Percentiles rank a stretch among this genome's conserved stretches.
These are phyloP conservation scores for Bibio marci DNA, from an alignment of 2,888 invertebrate species.

Conservation along the genomic window DNA sequence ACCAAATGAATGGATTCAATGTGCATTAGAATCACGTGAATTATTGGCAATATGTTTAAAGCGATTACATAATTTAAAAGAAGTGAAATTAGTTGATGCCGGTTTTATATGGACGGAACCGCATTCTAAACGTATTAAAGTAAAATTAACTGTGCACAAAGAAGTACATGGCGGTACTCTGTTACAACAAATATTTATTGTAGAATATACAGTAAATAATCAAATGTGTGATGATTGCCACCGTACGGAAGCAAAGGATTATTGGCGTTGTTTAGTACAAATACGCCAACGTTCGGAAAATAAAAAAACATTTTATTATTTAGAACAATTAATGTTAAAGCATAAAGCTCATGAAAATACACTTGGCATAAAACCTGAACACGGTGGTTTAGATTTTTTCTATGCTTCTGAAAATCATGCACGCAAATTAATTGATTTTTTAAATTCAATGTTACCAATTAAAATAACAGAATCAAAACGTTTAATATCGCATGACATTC, in stretches of 20 bases:
- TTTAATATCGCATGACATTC: constrained; percentile 90
- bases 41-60: constrained; percentile 80
- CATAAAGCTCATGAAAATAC: constrained; percentile 84
- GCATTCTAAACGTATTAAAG: constrained; percentile 93
- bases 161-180: constrained; percentile 84
- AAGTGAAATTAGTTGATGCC: constrained; percentile 87
- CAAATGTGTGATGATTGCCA: constrained; percentile 98
- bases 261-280: constrained; percentile 88
- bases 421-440: constrained; percentile 88
- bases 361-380: constrained; percentile 67
- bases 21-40: constrained; percentile 79
- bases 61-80: constrained; percentile 72
- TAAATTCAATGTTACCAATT: constrained; percentile 73
- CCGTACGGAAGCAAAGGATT: constrained; percentile 91
- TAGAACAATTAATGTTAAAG: constrained; percentile 93
- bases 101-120: constrained; percentile 98
- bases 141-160: constrained; percentile 87
- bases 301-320: constrained; percentile 92
- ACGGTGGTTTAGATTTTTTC: constrained; percentile 91
- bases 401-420: constrained; percentile 80
- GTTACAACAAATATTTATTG: constrained; percentile 86
- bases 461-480: constrained; percentile 83
- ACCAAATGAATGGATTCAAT: constrained; percentile 73
- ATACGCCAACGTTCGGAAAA: constrained; percentile 76
- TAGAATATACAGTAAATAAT: constrained; percentile 78